Evolutionary conservation across 2,797 vertebrate species (phyloP).

Genomic region (Centroberyx gerrardi): DNA sequence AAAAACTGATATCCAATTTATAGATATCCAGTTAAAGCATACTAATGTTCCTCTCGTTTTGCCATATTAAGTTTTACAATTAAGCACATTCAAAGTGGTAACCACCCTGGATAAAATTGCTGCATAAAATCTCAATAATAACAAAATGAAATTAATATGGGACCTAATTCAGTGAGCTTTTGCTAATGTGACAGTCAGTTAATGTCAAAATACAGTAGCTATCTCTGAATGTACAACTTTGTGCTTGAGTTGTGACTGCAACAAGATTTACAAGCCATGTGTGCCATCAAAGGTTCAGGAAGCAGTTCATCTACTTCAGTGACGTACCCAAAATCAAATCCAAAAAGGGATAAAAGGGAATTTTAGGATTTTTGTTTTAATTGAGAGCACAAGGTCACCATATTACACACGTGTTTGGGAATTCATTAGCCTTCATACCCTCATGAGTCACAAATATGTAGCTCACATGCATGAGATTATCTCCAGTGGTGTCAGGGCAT

Average conservation of each 20-base stretch:
- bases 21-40: too few relatives aligned
- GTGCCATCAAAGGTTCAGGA: neutral
- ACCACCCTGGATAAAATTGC: too few relatives aligned
- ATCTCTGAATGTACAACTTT: neutral
- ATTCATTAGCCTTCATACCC: neutral
- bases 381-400: neutral
- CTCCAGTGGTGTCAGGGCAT: neutral
- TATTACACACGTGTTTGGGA: neutral
- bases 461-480: neutral
- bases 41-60: too few relatives aligned
- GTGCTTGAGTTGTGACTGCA: neutral
- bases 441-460: conserved; percentile 1
- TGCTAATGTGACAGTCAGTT: too few relatives aligned
- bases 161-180: too few relatives aligned
- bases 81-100: too few relatives aligned
- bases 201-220: neutral
- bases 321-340: too few relatives aligned
- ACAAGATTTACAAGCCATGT: neutral
- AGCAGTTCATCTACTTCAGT: neutral
- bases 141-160: too few relatives aligned
- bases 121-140: too few relatives aligned
- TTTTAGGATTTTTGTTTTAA: neutral
- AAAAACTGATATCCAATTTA: too few relatives aligned
- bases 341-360: too few relatives aligned
- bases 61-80: too few relatives aligned